Conservation (phyloP, 1,140 invertebrate species). For the Nasonia vitripennis region DNA sequence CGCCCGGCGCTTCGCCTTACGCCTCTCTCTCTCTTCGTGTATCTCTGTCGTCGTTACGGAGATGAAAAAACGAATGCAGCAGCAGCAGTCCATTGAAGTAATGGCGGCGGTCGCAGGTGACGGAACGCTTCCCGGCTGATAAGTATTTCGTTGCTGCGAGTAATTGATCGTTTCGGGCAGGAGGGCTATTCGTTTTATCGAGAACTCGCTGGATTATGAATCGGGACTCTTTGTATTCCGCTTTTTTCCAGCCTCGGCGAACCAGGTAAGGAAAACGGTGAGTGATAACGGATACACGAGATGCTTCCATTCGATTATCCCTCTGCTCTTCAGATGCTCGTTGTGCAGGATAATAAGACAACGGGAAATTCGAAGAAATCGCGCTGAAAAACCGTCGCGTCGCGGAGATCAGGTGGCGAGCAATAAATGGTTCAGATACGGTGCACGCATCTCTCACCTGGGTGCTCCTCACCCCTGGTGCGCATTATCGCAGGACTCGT, state of each 20-base stretch:
- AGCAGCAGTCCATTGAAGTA: conserved; percentile 27
- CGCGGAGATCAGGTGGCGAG: background rate
- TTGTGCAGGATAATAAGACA: too few species aligned
- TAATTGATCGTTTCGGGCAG: conserved; percentile 30
- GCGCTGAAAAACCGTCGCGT: too few species aligned
- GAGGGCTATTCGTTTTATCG: conserved; percentile 29
- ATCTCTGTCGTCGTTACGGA: conserved; percentile 24
- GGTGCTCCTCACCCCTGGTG: background rate
- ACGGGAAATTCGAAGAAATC: background rate
- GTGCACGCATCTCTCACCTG: background rate
- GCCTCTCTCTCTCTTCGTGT: background rate
- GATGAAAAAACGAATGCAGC: background rate
- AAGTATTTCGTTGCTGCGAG: conserved; percentile 29
- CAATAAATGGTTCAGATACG: conserved; percentile 44
- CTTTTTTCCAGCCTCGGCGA: background rate
- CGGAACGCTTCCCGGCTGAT: conserved; percentile 38
- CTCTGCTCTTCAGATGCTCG: background rate
- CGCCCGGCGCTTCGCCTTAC: background rate
- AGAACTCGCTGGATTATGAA: conserved; percentile 9
- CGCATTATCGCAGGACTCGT: background rate
- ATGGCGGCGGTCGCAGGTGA: conserved; percentile 43
- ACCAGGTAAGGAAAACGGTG: background rate
- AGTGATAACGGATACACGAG: background rate
- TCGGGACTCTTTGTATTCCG: background rate
- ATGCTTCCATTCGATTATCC: background rate